Evolutionary conservation across 1,140 invertebrate species (phyloP).

Genomic region (Hyphantria cunea): DNA sequence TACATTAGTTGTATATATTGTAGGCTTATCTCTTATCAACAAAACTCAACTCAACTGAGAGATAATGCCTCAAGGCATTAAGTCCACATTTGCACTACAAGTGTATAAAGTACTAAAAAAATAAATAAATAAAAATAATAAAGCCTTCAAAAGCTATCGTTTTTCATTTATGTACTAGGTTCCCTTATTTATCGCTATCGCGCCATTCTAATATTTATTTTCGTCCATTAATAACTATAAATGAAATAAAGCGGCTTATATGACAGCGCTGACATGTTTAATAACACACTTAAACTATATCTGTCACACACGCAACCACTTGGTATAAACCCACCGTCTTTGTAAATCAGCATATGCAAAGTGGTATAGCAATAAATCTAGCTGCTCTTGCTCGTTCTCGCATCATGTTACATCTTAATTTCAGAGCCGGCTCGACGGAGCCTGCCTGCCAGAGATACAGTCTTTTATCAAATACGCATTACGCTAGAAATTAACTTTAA

Average conservation of each 20-base stretch:
- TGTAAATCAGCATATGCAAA: conserved; percentile 84
- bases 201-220: too few relatives aligned
- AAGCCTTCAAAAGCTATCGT: too few relatives aligned
- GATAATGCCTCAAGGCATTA: too few relatives aligned
- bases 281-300: conserved; percentile 38
- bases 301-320: conserved; percentile 48
- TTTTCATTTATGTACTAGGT: too few relatives aligned
- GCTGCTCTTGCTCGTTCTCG: conserved; percentile 82
- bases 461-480: conserved; percentile 80
- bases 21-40: too few relatives aligned
- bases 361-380: conserved; percentile 83
- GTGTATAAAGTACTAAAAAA: too few relatives aligned
- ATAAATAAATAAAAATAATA: too few relatives aligned
- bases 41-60: too few relatives aligned
- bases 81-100: too few relatives aligned
- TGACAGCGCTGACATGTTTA: conserved; percentile 14
- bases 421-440: conserved; percentile 76
- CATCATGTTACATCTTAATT: conserved; percentile 84
- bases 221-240: neutral
- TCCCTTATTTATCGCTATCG: too few relatives aligned
- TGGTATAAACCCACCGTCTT: conserved; percentile 59
- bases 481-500: conserved; percentile 75
- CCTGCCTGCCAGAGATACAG: conserved; percentile 74
- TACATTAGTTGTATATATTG: too few relatives aligned
- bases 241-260: conserved; percentile 10